These are phyloP conservation scores for Galaxea fascicularis DNA, from an alignment of 92 coral and sea anemone genomes.

Conservation along the genomic window DNA sequence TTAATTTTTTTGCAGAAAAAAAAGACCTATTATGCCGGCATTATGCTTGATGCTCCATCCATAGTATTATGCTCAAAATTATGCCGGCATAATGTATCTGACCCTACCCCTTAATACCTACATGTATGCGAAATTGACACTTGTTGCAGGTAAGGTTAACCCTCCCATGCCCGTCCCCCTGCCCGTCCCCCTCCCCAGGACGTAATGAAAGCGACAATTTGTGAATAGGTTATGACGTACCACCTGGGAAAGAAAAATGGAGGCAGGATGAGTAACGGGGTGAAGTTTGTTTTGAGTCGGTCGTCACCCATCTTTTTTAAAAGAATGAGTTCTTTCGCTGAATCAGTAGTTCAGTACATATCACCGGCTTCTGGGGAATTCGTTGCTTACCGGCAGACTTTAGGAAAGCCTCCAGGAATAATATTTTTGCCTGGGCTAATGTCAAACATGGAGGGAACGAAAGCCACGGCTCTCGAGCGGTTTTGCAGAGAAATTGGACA, in stretches of 20 bases:
- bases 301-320: background rate
- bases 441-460: constrained; percentile 89
- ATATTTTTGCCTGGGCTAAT: constrained; percentile 86
- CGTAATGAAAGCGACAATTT: background rate
- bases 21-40: too few species aligned
- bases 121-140: too few species aligned
- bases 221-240: background rate
- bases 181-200: background rate
- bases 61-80: too few species aligned
- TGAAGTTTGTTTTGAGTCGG: background rate
- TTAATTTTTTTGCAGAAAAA: too few species aligned
- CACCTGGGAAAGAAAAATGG: background rate
- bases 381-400: constrained; percentile 70
- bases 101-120: too few species aligned
- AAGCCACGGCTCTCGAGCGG: constrained; percentile 77
- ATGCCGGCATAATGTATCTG: too few species aligned
- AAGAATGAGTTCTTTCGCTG: constrained; percentile 27
- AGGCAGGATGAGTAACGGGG: background rate
- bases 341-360: constrained; percentile 29
- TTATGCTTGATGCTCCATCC: too few species aligned
- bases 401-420: constrained; percentile 79
- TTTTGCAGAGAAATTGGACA: constrained; percentile 69
- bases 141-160: too few species aligned
- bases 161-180: too few species aligned
- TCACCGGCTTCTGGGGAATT: constrained; percentile 51